Evolutionary conservation across 2,113 vertebrate genomes (phyloP), one percentile per base, ranked within the genome.

Genomic region (Pavo muticus): DNA sequence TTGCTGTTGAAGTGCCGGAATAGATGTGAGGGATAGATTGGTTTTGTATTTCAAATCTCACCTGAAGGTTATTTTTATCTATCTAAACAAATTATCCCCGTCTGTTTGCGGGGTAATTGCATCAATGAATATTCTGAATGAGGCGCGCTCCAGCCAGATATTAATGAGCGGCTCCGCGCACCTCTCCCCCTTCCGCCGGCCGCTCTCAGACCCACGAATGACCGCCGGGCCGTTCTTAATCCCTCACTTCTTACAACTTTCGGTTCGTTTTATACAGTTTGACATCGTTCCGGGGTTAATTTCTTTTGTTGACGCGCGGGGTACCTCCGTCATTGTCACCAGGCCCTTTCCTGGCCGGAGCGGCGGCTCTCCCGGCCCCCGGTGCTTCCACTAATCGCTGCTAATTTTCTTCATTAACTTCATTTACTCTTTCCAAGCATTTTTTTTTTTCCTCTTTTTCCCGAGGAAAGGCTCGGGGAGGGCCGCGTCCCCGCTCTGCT

Each of bases 381-480:
- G 50, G 92, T 35, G 90, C 88, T 80, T 21, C 56, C 57, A 87
- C 84, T 97, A 98, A 97, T 97, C 95, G 97, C 95, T 95, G 94
- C 86, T 98, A 96, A 98, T 98, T 97, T 98, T 97, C 97, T 97
- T 97, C 97, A 97, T 98, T 98, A 97, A 97, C 97, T 98, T 97
- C 94, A 97, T 98, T 98, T 96, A 97, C 95, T 98, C 95, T 98
- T 96, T 97, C 96, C 97, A 97, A 90, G 92, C 88, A 77, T 94
- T 25, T 39, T 25, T 25, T 37, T 5, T 59, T 37, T 37, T 37
- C 5, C 14, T 12, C 3, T 16, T 40, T 40, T 18, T 17, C 25
- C 10, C 0, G 12, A 10, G 17, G 87, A 59, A 79, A 48, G 72
- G 92, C 72, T 75, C 42, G 9, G 12, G 37, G 56, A 47, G 72